Conservation (phyloP, 2,888 invertebrate genomes). For the Cacoxenus indagator region DNA sequence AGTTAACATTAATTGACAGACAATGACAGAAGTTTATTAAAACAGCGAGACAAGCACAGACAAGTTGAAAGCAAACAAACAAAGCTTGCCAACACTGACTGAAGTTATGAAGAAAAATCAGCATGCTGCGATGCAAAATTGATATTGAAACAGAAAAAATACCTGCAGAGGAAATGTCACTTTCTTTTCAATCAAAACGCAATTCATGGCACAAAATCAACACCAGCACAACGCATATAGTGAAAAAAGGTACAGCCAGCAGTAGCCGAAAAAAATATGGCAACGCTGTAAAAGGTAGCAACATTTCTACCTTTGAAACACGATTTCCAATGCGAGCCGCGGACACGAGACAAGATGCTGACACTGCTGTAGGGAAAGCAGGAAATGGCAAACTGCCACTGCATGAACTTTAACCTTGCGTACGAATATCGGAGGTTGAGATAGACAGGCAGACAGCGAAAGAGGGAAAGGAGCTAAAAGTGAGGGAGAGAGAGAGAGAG, state of each 20-base stretch:
- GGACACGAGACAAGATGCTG: conserved; percentile 2
- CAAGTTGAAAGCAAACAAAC: conserved; percentile 32
- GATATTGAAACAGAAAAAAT: conserved; percentile 43
- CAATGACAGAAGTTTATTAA: conserved; percentile 19
- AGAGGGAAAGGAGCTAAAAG: neutral
- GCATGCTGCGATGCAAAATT: conserved; percentile 37
- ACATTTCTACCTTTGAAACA: conserved; percentile 13
- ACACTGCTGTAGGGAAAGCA: conserved; percentile 10
- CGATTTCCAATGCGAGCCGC: conserved; percentile 19
- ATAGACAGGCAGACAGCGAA: too few relatives aligned
- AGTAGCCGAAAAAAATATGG: conserved; percentile 26
- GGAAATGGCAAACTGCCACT: conserved; percentile 46
- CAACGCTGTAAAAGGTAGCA: conserved; percentile 36
- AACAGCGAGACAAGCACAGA: neutral
- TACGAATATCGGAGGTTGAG: too few relatives aligned
- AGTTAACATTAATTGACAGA: conserved; percentile 22
- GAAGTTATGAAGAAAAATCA: conserved; percentile 30
- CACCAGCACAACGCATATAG: conserved; percentile 1
- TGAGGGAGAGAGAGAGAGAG: neutral
- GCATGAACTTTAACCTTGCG: conserved; percentile 55
- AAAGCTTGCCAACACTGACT: conserved; percentile 32
- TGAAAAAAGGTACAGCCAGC: neutral
- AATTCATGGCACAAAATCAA: conserved; percentile 56
- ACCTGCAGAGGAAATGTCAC: conserved; percentile 57
- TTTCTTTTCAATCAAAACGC: conserved; percentile 64